Percentiles rank a stretch among this genome's conserved stretches.
These are phyloP conservation scores for Spheniscus mendiculus DNA, from an alignment of 2,113 vertebrate species.

Conservation along the genomic window DNA sequence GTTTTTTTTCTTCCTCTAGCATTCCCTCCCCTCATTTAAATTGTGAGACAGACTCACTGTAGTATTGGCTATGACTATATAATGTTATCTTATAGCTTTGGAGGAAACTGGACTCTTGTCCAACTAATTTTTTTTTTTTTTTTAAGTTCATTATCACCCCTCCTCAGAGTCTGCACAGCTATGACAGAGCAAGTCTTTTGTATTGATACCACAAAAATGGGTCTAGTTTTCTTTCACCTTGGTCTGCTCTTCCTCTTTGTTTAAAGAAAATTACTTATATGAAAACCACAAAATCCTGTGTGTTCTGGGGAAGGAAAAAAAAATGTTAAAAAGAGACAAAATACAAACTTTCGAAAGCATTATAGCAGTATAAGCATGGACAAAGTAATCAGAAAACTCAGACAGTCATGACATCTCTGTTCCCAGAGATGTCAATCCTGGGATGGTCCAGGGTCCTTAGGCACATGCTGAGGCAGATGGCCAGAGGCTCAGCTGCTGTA, in stretches of 20 bases:
- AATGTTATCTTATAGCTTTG: not conserved
- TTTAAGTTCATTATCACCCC: not conserved
- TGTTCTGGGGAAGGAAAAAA: not conserved
- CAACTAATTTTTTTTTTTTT: not conserved
- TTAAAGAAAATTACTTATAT: not conserved
- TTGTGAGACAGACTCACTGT: not conserved
- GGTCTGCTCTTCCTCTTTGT: not conserved
- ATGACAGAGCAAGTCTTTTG: not conserved
- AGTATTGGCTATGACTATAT: not conserved
- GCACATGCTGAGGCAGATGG: not conserved
- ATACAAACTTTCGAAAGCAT: not conserved
- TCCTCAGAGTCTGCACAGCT: not conserved
- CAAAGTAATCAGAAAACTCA: not conserved
- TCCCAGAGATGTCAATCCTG: not conserved
- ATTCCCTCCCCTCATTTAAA: rapidly evolving
- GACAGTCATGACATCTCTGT: not conserved
- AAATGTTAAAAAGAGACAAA: not conserved
- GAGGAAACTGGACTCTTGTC: not conserved
- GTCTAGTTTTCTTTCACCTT: not conserved
- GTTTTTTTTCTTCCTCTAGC: not conserved
- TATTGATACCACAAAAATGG: not conserved
- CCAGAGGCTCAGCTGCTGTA: not conserved
- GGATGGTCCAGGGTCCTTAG: not conserved
- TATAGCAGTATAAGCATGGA: not conserved
- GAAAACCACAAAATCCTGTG: not conserved